Base-by-base conservation (phyloP, 2,888 invertebrate species). In the Drosophila anomelani region DNA sequence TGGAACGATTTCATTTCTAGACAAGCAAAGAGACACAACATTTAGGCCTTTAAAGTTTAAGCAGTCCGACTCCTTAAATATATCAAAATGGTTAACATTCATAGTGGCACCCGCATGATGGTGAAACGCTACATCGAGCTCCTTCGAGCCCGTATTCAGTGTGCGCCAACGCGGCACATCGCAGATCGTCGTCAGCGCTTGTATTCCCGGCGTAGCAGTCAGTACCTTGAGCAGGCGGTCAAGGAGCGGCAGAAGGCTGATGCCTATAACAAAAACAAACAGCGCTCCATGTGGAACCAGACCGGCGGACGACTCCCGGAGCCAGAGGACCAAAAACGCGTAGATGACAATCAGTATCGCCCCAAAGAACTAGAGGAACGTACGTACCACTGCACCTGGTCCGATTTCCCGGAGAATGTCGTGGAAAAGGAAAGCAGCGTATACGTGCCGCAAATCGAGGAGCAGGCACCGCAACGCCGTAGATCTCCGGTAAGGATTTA, bases 331-430 rank as follows among this genome's bases (percentile, higher is more conserved):
- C 34, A 29, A 5, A 20, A 54, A 0, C 81, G 84, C 2, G 76
- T 89, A 51, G 92, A 91, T 67, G 76, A 80, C 0, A 59, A 80
- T 0, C 81, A 88, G 46, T 91, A 90, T 17, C 79, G 81, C 20
- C 76, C 67, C 3, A 71, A 69, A 8, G 80, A 77, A 8, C 69
- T 89, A 29, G 38, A 73, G 0, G 73, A 79, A 5, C 84, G 90
- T 0, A 63, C 36, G 4, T 91, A 88, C 60, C 75, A 85, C 47
- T 87, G 88, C 46, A 92, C 91, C 0, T 91, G 91, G 92, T 41
- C 69, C 0, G 68, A 81, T 26, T 91, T 90, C 17, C 87, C 90
- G 2, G 61, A 83, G 26, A 23, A 39, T 2, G 20, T n/a, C 5
- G 44, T 12, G n/a, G 7, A 23, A 0, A 70, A 63, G 41, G 44